phyloP scores from a whole-genome alignment of 2,888 invertebrate genomes.

The Catocala fraxini region DNA sequence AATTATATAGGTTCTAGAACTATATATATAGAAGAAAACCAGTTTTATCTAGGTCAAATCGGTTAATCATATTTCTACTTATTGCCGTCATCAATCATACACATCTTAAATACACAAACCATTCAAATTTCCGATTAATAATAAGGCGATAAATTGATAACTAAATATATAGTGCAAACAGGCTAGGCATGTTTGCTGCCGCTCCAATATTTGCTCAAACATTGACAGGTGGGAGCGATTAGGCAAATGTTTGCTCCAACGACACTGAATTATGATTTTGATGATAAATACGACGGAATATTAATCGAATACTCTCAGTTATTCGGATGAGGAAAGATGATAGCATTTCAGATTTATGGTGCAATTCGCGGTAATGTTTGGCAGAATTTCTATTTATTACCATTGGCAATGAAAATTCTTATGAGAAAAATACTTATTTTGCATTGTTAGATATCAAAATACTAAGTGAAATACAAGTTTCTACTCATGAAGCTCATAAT shows the following conservation, averaged over 20 bases:
- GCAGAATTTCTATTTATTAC: neutral
- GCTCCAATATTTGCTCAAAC: constrained; percentile 59
- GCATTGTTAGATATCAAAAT: neutral
- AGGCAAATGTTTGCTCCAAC: constrained; percentile 52
- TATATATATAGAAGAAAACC: neutral
- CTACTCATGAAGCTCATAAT: too few species aligned
- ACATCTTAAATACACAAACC: constrained; percentile 17
- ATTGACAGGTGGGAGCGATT: constrained; percentile 66
- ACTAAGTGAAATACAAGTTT: too few species aligned
- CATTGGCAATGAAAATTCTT: neutral
- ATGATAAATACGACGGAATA: constrained; percentile 46
- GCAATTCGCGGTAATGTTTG: neutral
- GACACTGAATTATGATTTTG: constrained; percentile 60
- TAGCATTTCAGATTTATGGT: neutral
- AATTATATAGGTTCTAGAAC: neutral
- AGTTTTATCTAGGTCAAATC: constrained; percentile 1
- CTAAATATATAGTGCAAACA: constrained; percentile 44
- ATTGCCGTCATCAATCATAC: constrained; percentile 22
- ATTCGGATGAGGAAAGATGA: neutral
- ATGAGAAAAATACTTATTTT: neutral
- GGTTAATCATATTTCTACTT: constrained; percentile 10
- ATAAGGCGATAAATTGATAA: constrained; percentile 48
- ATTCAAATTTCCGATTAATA: constrained; percentile 32
- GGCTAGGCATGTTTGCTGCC: constrained; percentile 61
- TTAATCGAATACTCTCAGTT: constrained; percentile 2